phyloP scores from a whole-genome alignment of 2,797 vertebrate genomes.

The Gephyroberyx darwinii region DNA sequence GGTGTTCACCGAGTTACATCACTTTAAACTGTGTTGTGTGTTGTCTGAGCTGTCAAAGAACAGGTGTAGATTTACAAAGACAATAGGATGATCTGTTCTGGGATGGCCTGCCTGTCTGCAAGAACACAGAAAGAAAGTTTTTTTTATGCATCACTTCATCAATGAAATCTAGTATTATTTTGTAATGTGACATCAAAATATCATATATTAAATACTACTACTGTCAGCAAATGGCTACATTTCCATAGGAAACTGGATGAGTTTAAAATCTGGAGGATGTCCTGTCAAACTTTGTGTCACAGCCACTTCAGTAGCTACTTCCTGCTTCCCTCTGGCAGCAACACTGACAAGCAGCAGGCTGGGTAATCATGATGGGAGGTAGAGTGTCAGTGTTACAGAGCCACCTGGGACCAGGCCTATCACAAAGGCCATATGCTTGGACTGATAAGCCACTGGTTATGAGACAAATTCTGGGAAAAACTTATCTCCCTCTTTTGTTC shows the following conservation, averaged over 20 bases:
- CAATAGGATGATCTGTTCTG: constrained; percentile 49
- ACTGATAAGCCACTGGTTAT: constrained; percentile 50
- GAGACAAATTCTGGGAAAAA: constrained; percentile 1
- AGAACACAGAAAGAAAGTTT: constrained; percentile 27
- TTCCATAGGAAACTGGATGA: background rate
- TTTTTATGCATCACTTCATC: constrained; percentile 25
- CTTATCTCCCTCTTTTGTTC: constrained; percentile 51
- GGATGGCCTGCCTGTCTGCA: constrained; percentile 61
- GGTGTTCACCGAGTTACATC: constrained; percentile 29
- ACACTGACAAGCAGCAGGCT: constrained; percentile 9
- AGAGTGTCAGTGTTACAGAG: constrained; percentile 17
- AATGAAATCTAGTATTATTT: constrained; percentile 32
- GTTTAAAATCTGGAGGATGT: constrained; percentile 1
- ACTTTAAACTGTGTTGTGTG: constrained; percentile 67
- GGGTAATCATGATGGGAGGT: background rate
- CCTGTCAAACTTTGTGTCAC: background rate
- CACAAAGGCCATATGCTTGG: constrained; percentile 51
- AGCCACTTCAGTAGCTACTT: background rate
- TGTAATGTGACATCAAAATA: constrained; percentile 17
- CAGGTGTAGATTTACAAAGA: constrained; percentile 68
- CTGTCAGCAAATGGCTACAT: background rate
- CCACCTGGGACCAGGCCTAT: constrained; percentile 49
- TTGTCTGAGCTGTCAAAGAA: constrained; percentile 66
- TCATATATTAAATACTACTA: background rate
- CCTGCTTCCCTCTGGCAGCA: background rate